Conservation (phyloP, 2,888 invertebrate genomes). For the Clitarchus hookeri region DNA sequence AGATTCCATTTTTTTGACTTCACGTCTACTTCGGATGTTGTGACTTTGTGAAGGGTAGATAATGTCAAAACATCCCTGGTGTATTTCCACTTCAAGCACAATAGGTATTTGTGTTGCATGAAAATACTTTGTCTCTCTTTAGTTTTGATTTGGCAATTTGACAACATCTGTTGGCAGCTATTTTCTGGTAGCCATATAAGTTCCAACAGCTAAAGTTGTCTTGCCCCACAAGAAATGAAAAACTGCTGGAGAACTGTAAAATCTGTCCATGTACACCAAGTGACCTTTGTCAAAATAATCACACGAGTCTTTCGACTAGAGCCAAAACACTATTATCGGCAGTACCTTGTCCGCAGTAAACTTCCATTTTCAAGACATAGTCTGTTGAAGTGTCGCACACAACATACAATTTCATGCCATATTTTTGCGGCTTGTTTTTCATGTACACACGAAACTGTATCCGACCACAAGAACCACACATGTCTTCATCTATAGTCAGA, state of each 20-base stretch:
- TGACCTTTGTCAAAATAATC: no score
- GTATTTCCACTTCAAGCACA: background rate
- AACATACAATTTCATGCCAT: background rate
- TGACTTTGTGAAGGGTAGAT: background rate
- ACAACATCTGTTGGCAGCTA: no score
- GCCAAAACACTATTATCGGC: no score
- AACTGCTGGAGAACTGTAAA: no score
- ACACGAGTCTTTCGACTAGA: no score
- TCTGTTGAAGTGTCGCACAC: background rate
- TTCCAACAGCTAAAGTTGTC: no score
- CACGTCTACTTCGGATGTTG: background rate
- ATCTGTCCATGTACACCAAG: no score
- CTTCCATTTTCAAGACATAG: no score
- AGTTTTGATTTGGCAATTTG: background rate
- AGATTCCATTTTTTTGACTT: background rate
- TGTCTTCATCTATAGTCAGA: background rate
- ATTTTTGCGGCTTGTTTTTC: background rate
- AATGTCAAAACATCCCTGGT: background rate
- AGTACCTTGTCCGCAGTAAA: no score
- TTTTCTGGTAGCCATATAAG: no score
- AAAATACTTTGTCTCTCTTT: background rate
- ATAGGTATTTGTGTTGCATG: background rate
- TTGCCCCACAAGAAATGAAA: no score
- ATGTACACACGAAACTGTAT: background rate
- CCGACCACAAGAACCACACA: background rate